phyloP scores from a whole-genome alignment of 1,140 invertebrate genomes.

The Dreissena polymorpha region DNA sequence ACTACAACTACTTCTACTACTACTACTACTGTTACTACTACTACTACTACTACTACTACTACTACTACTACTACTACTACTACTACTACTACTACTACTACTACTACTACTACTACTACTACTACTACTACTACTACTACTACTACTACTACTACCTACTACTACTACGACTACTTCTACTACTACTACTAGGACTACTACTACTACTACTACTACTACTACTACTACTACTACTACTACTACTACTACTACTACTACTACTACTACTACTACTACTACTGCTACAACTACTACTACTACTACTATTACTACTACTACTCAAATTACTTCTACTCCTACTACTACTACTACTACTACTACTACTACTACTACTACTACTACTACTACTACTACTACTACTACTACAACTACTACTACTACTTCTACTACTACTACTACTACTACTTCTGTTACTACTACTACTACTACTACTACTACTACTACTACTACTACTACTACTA shows the following conservation, averaged over 20 bases:
- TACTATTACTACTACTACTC: background rate
- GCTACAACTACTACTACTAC: background rate
- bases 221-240: background rate
- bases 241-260: background rate
- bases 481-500: background rate
- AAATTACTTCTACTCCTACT: too few species aligned
- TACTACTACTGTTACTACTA: background rate
- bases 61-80: constrained; percentile 2
- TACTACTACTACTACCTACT: background rate
- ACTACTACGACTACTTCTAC: too few species aligned
- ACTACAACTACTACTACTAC: background rate
- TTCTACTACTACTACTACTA: background rate
- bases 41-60: constrained; percentile 2
- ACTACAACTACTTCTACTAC: background rate
- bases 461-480: background rate
- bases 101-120: constrained; percentile 2
- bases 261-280: background rate
- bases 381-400: background rate
- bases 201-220: background rate
- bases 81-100: constrained; percentile 3
- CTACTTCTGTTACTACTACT: background rate
- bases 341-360: background rate
- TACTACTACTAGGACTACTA: too few species aligned
- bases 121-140: constrained; percentile 1
- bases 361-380: background rate